phyloP scores from a whole-genome alignment of 2,113 vertebrate genomes.

The Saccopteryx bilineata region DNA sequence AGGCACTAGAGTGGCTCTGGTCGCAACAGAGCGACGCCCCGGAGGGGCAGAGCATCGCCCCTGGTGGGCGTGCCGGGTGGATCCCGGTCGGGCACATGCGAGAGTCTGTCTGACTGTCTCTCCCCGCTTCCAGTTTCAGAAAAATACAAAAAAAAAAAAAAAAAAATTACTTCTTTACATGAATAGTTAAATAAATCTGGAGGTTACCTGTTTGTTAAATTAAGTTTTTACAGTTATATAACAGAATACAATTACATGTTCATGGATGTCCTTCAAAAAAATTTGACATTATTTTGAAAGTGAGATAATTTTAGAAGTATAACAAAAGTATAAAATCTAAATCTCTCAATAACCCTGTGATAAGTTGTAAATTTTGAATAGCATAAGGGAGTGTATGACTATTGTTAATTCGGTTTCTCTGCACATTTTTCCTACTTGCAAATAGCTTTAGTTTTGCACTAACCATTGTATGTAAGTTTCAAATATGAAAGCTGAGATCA shows the following conservation, averaged over 20 bases:
- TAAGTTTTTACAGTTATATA: conserved; percentile 55
- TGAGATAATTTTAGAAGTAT: conserved; percentile 67
- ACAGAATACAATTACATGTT: conserved; percentile 34
- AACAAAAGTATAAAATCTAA: conserved; percentile 37
- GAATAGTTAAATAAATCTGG: conserved; percentile 48
- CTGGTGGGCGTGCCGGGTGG: no score
- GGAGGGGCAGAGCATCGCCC: no score
- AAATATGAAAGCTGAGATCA: conserved; percentile 50
- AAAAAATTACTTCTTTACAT: not conserved
- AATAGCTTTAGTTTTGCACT: conserved; percentile 57
- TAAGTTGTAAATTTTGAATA: conserved; percentile 62
- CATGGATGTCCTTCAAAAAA: conserved; percentile 66
- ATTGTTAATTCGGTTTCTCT: conserved; percentile 61
- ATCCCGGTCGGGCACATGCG: no score
- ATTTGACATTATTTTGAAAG: conserved; percentile 61
- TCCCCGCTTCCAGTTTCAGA: no score
- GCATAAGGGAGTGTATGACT: conserved; percentile 57
- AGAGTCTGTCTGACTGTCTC: no score
- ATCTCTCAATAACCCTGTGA: conserved; percentile 68
- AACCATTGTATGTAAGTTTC: conserved; percentile 48
- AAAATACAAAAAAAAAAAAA: no score
- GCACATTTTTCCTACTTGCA: conserved; percentile 1
- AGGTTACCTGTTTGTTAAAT: conserved; percentile 54
- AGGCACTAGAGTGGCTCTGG: no score
- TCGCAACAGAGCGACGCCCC: no score